Evolutionary conservation across 2,888 invertebrate genomes (phyloP), one percentile per base, ranked within the genome.

Genomic region (Graphium colonna): DNA sequence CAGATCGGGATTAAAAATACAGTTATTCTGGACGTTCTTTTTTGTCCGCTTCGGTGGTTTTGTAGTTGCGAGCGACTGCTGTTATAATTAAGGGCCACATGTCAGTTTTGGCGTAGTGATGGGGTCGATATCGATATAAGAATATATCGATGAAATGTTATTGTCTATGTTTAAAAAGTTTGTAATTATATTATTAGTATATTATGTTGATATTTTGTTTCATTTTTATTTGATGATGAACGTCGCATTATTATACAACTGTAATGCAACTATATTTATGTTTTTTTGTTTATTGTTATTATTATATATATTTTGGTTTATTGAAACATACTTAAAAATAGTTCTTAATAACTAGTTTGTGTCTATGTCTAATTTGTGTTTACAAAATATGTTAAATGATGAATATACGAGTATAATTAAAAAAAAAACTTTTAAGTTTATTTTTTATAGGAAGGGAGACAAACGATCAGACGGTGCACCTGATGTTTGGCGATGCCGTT

Each of bases 31-130:
- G 69, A 69, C 77, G 51, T 52, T 84, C 82, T 76, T 75, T 74
- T 69, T 72, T 36, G 36, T 36, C 1, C 77, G 77, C 77, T 79
- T 82, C 78, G 79, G 70, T 73, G 83, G 83, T 82, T 83, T 79
- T 78, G 82, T 77, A 74, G 79, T 78, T 69, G 66, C 70, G 70
- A 75, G 72, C 70, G 75, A 73, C 79, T 77, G 74, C 71, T 73
- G 77, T 82, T 86, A 83, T 85, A 85, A 86, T 85, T 84, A 82
- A 82, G 80, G 71, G 75, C 79, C 86, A 86, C 79, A 84, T 87
- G 85, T 83, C 82, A 79, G 65, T 60, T 15, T 5, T 1, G 58
- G 51, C 28, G 18, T 75, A 78, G 75, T 60, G 75, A 51, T 69
- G 75, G 31, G 56, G 26, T 45, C 12, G 26, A 48, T 59, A 51